Evolutionary conservation across 2,888 invertebrate species (phyloP).

Genomic region (Philonicus albiceps): DNA sequence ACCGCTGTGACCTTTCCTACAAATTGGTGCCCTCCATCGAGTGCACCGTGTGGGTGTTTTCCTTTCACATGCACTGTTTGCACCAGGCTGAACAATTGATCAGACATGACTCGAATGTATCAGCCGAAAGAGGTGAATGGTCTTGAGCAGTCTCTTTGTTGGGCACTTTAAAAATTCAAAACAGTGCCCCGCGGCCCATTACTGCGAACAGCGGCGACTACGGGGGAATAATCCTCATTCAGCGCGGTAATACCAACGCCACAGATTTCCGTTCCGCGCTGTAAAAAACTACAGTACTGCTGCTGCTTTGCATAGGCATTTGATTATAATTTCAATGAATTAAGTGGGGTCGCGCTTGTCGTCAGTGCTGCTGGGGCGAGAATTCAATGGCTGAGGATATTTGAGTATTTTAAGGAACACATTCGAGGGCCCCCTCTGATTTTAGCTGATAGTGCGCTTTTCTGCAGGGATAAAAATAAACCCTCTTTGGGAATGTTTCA

Average conservation of each 20-base stretch:
- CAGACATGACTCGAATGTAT: constrained; percentile 47
- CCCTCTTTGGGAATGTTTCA: background rate
- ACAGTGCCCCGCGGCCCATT: background rate
- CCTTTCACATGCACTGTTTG: background rate
- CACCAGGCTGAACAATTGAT: constrained; percentile 28
- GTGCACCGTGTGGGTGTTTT: background rate
- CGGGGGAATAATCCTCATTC: constrained; percentile 29
- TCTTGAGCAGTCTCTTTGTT: constrained; percentile 44
- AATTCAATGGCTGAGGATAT: background rate
- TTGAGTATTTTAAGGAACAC: background rate
- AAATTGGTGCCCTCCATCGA: background rate
- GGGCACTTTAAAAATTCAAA: constrained; percentile 29
- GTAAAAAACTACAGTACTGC: background rate
- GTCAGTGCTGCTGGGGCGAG: background rate
- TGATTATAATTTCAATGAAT: background rate
- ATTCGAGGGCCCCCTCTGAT: background rate
- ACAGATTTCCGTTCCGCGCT: constrained; percentile 9
- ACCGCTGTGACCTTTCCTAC: background rate
- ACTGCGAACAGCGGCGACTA: constrained; percentile 41
- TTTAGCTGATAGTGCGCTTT: background rate
- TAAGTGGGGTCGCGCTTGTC: background rate
- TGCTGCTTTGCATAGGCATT: constrained; percentile 1
- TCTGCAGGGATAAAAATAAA: background rate
- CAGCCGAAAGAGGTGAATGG: constrained; percentile 44
- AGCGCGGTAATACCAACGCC: background rate